These are phyloP conservation scores for Agrotis ipsilon DNA, from an alignment of 2,888 invertebrate genomes.

Conservation along the genomic window DNA sequence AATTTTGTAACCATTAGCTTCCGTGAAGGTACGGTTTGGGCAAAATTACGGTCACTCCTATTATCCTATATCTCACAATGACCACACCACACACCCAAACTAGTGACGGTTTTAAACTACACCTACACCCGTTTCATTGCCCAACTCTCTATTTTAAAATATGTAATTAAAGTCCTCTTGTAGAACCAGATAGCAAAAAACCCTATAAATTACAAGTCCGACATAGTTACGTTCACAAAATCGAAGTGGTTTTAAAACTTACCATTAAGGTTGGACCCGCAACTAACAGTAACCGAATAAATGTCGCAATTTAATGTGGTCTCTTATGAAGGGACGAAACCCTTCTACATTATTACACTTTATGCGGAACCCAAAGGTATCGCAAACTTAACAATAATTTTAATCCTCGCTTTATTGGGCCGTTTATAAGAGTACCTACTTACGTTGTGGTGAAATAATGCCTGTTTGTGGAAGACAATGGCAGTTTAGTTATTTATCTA, in stretches of 20 bases:
- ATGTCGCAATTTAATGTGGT: conserved; percentile 74
- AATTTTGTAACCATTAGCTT: conserved; percentile 22
- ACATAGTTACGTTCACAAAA: conserved; percentile 49
- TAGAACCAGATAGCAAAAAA: conserved; percentile 33
- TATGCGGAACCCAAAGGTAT: conserved; percentile 67
- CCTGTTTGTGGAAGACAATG: conserved; percentile 38
- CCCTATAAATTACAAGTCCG: conserved; percentile 49
- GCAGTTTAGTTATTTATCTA: conserved; percentile 36
- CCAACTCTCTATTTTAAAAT: conserved; percentile 18
- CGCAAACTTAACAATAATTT: conserved; percentile 75
- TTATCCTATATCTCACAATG: conserved; percentile 22
- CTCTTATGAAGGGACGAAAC: conserved; percentile 75
- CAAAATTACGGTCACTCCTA: conserved; percentile 24
- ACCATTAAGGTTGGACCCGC: conserved; percentile 45
- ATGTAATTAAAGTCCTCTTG: conserved; percentile 4
- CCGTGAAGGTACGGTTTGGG: conserved; percentile 4
- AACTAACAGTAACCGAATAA: conserved; percentile 70
- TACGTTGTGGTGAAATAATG: conserved; percentile 45
- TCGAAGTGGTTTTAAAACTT: conserved; percentile 56
- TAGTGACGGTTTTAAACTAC: conserved; percentile 32
- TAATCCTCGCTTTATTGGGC: conserved; percentile 72
- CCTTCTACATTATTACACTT: conserved; percentile 75
- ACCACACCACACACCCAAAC: conserved; percentile 7
- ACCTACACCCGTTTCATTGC: conserved; percentile 3
- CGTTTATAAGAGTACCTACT: conserved; percentile 63